Conservation (phyloP, 1,140 invertebrate genomes). For the Papilio machaon region DNA sequence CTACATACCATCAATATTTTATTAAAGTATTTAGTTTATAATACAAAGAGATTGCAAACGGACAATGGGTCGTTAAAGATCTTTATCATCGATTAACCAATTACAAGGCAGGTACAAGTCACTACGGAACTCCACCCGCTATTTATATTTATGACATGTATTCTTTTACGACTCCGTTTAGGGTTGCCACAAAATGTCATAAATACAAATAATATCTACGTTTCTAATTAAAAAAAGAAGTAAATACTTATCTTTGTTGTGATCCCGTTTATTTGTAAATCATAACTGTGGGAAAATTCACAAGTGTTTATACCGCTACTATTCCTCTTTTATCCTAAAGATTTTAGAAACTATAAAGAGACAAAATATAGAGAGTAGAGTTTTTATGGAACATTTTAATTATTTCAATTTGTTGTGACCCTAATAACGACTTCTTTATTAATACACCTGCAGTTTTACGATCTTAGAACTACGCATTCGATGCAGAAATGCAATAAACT, state of each 20-base stretch:
- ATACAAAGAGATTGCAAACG: neutral
- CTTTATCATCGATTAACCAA: slow-evolving; percentile 53
- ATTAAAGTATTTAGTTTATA: slow-evolving; percentile 8
- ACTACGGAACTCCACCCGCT: slow-evolving; percentile 31
- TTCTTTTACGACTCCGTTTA: slow-evolving; percentile 3
- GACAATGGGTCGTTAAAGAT: slow-evolving; percentile 52
- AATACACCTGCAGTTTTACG: slow-evolving; percentile 10
- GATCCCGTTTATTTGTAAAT: too few relatives aligned
- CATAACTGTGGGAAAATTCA: too few relatives aligned
- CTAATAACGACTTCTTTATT: slow-evolving; percentile 3
- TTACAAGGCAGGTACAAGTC: slow-evolving; percentile 34
- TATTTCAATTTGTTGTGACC: neutral
- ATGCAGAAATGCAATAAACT: slow-evolving; percentile 11
- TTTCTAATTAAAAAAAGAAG: too few relatives aligned
- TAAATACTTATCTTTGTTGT: too few relatives aligned
- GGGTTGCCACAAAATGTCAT: neutral
- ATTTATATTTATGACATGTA: slow-evolving; percentile 18
- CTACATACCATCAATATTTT: slow-evolving; percentile 21
- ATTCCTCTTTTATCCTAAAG: too few relatives aligned
- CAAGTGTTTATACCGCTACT: too few relatives aligned
- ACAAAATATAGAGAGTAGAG: too few relatives aligned
- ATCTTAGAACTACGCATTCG: slow-evolving; percentile 1
- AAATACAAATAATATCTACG: neutral
- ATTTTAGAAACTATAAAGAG: too few relatives aligned
- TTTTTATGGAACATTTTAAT: neutral